Conservation (phyloP, 1,140 invertebrate species). For the Marisa cornuarietis region DNA sequence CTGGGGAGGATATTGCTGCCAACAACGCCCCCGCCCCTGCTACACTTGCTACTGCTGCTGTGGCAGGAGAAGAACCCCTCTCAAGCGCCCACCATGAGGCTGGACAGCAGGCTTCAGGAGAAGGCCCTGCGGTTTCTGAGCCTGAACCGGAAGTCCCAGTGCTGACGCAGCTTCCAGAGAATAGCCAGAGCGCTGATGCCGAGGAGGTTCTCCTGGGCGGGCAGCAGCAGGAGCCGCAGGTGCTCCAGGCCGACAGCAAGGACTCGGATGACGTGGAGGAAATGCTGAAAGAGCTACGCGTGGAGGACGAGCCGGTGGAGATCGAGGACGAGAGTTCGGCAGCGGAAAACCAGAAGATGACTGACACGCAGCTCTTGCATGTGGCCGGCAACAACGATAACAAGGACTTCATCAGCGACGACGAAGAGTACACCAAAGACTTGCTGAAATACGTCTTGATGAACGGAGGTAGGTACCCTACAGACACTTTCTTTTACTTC, state of each 20-base stretch:
- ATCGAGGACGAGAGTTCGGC: background rate
- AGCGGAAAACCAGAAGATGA: no score
- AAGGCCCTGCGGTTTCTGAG: background rate
- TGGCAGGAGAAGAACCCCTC: background rate
- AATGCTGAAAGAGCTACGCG: background rate
- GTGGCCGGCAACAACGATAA: no score
- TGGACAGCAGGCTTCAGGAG: background rate
- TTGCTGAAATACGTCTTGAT: slow-evolving; percentile 11
- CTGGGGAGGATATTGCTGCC: no score
- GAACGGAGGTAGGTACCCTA: background rate
- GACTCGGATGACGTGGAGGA: background rate
- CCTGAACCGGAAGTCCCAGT: background rate
- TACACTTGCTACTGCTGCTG: no score
- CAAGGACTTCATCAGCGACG: background rate
- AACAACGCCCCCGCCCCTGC: no score
- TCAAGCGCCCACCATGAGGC: background rate
- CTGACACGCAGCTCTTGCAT: no score
- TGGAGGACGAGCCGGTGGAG: background rate
- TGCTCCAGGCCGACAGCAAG: slow-evolving; percentile 5
- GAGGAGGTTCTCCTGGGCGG: slow-evolving; percentile 10
- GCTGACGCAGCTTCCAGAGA: background rate
- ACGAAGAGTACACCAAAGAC: background rate
- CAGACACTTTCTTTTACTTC: no score
- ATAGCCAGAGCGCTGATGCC: slow-evolving; percentile 9
- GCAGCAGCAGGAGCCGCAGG: background rate